Evolutionary conservation across 2,797 vertebrate species (phyloP), one percentile per base, ranked within the genome.

Genomic region (Chelmon rostratus): DNA sequence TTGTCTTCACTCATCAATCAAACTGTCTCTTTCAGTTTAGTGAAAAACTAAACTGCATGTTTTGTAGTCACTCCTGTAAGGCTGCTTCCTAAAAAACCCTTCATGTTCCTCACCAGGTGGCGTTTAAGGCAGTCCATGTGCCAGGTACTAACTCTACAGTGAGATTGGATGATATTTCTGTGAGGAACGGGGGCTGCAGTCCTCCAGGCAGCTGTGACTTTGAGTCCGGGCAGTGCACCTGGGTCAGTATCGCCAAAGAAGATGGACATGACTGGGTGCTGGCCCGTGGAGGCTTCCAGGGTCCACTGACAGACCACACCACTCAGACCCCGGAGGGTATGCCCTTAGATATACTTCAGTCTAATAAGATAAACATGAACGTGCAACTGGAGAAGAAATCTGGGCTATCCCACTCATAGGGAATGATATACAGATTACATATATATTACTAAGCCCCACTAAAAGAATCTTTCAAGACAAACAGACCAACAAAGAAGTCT

Each of bases 161-260:
- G 56, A 90, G 90, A 75, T 73, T 95, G 25, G 95, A 96, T 85
- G 95, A 96, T 70, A 82, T 95, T 63, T 95, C 93, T 40, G 25
- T 94, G 68, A 91, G 74, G 28, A 70, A 35, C 0, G 93, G 92
- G 40, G 82, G 90, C 31, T 96, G 95, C 73, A 57, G 59, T 76
- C 85, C 91, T 47, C 57, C 73, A 31, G 94, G 89, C 69, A 95
- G 88, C 87, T 96, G 95, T 88, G 95, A 96, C 86, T 96, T 96
- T 88, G 95, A 96, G 82, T 93, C 93, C 0, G 93, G 94, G 28
- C 84, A 78, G 42, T 95, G 95, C 79, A 92, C 78, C 66, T 96
- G 95, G 94, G 57, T 92, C 65, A 95, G 92, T 49, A 28, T 74
- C 44, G 86, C 47, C 33, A 86, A 53, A 68, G 81, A 88, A 66